Conservation (phyloP, 1,140 invertebrate species). For the Hesperophylax magnus region DNA sequence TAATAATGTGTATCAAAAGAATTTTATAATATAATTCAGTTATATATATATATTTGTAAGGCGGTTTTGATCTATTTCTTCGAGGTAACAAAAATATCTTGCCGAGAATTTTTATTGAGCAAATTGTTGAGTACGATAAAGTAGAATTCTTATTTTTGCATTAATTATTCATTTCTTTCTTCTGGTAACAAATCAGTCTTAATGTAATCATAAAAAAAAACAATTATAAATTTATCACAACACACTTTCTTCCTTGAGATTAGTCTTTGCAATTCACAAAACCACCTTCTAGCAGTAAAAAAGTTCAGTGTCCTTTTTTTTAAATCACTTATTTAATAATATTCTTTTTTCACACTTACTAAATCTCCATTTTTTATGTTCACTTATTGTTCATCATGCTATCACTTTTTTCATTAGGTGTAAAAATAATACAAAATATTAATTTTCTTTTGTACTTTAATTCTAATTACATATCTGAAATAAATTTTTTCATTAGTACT, state of each 20-base stretch:
- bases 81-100: conserved; percentile 21
- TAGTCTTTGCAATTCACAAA: neutral
- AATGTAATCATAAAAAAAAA: neutral
- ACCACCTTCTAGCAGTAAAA: neutral
- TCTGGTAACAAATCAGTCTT: conserved; percentile 22
- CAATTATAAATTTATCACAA: neutral
- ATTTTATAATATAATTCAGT: neutral
- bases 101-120: neutral
- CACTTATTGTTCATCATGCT: neutral
- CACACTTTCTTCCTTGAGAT: neutral
- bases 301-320: neutral
- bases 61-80: neutral
- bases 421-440: neutral
- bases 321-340: conserved; percentile 5
- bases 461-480: neutral
- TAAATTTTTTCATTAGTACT: neutral
- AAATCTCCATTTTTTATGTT: neutral
- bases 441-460: neutral
- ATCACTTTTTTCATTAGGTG: neutral
- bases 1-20: conserved; percentile 13
- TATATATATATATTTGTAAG: conserved; percentile 14
- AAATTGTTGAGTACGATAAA: neutral
- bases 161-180: neutral
- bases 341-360: too few relatives aligned
- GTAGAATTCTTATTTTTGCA: neutral